Conservation (phyloP, 2,797 vertebrate species). For the Sebastes flavidus region DNA sequence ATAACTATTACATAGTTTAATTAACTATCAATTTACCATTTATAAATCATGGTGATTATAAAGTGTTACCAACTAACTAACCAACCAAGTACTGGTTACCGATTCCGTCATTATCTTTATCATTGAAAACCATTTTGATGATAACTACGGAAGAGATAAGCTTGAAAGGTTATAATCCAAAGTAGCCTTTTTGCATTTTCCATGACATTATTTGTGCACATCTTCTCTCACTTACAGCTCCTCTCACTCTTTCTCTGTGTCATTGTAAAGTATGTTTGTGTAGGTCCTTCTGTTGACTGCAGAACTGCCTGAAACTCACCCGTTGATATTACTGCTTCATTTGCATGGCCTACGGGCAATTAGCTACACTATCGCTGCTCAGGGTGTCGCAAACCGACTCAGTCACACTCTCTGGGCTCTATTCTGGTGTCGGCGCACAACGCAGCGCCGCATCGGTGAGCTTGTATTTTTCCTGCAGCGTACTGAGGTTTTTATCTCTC, state of each 20-base stretch:
- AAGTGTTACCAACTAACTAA: too few relatives aligned
- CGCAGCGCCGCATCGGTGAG: not conserved
- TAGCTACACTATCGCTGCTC: not conserved
- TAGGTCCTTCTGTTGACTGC: not conserved
- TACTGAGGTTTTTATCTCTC: not conserved
- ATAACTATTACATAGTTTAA: too few relatives aligned
- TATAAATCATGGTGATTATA: too few relatives aligned
- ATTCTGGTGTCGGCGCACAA: not conserved
- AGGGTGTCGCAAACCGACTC: not conserved
- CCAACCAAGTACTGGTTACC: fast-evolving
- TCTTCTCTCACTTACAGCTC: not conserved
- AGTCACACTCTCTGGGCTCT: not conserved
- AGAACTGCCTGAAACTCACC: not conserved
- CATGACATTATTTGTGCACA: not conserved
- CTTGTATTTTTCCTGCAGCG: not conserved
- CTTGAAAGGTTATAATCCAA: not conserved
- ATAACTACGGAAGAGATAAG: not conserved
- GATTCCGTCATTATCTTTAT: not conserved
- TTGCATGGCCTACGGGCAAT: not conserved
- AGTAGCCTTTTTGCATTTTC: not conserved
- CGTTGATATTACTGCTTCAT: not conserved
- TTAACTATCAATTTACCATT: too few relatives aligned
- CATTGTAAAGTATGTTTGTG: not conserved
- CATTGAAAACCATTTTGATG: not conserved
- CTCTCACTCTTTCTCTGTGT: not conserved